Percentiles rank a stretch among this genome's conserved stretches.
Conservation (phyloP, 2,888 invertebrate genomes). For the Halocaridina rubra region DNA sequence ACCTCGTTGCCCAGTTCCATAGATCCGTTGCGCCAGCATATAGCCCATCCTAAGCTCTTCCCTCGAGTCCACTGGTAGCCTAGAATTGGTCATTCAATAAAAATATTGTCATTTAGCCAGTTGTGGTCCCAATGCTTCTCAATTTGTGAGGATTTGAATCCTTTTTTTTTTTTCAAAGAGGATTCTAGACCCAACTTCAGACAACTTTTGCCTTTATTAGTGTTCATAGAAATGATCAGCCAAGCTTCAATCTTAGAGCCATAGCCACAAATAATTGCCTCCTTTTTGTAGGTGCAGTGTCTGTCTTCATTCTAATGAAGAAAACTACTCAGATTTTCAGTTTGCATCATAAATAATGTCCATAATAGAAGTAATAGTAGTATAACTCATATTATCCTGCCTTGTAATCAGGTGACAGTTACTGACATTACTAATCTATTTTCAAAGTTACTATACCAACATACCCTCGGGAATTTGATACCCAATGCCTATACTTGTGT, state of each 20-base stretch:
- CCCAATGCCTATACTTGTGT: constrained; percentile 27
- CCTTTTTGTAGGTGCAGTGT: no score
- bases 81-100: neutral
- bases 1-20: constrained; percentile 27
- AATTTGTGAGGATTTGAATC: neutral
- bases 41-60: constrained; percentile 1
- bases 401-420: no score
- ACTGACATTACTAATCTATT: no score
- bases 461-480: constrained; percentile 5
- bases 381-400: no score
- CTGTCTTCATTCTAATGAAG: no score
- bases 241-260: constrained; percentile 46
- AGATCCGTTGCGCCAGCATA: neutral
- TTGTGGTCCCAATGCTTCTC: constrained; percentile 2
- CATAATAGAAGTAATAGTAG: no score
- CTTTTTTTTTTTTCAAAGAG: neutral
- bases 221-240: constrained; percentile 18
- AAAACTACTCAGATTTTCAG: no score
- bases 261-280: no score
- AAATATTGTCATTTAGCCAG: no score
- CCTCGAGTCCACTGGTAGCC: neutral
- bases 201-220: constrained; percentile 24
- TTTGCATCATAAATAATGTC: no score
- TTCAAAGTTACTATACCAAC: no score
- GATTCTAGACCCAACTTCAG: neutral